Conservation (phyloP, 2,113 vertebrate species). For the Psittacula cyanocephala region DNA sequence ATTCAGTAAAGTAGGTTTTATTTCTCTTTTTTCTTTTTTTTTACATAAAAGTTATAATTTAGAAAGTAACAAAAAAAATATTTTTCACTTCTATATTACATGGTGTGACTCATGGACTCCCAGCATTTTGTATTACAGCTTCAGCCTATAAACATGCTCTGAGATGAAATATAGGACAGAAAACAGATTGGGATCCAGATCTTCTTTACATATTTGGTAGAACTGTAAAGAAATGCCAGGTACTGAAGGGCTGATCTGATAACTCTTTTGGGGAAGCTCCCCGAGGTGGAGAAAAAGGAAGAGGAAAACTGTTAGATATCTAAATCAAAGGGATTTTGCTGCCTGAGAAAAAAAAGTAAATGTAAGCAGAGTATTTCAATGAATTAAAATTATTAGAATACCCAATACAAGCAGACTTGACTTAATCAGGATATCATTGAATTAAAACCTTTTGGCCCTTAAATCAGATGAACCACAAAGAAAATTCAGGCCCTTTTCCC, state of each 20-base stretch:
- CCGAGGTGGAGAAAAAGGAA: background rate
- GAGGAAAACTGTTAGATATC: background rate
- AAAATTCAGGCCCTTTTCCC: background rate
- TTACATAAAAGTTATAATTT: background rate
- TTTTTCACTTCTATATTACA: background rate
- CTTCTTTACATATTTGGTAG: constrained; percentile 25
- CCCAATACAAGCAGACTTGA: background rate
- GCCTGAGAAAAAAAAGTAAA: background rate
- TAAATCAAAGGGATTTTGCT: constrained; percentile 14
- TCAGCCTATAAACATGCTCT: background rate
- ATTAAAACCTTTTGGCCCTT: background rate
- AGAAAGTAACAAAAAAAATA: background rate
- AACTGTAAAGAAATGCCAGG: background rate
- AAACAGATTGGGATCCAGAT: background rate
- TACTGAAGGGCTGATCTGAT: background rate
- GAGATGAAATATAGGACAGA: background rate
- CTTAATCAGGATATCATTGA: background rate
- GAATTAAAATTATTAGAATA: background rate
- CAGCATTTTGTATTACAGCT: background rate
- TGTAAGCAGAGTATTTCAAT: background rate
- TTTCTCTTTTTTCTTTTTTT: background rate
- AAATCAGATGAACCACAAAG: background rate
- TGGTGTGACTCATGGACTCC: background rate
- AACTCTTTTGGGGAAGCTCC: background rate
- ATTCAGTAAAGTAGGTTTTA: background rate